Conservation (phyloP, 2,113 vertebrate genomes). For the Malurus cyaneus region DNA sequence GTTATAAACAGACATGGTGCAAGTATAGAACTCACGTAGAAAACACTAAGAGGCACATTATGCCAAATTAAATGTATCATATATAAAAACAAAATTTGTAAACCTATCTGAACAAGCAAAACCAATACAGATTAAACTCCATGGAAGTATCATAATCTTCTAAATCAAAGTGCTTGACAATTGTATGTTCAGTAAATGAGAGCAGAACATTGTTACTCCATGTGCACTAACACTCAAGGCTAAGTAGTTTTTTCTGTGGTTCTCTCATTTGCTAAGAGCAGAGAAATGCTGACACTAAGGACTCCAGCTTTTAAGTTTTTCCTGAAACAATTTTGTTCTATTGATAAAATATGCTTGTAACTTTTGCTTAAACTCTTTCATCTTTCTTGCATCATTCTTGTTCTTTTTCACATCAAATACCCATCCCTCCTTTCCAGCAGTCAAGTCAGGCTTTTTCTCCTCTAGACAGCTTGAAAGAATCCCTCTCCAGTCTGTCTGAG, state of each 20-base stretch:
- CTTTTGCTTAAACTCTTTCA: neutral
- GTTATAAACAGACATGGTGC: neutral
- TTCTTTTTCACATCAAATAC: neutral
- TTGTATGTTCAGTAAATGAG: neutral
- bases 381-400: neutral
- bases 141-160: neutral
- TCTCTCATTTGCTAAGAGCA: neutral
- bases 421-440: neutral
- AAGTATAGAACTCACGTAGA: neutral
- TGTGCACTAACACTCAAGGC: neutral
- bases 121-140: neutral
- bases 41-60: neutral
- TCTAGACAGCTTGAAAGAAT: neutral
- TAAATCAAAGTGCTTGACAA: neutral
- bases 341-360: neutral
- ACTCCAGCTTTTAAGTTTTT: neutral
- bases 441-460: neutral
- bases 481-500: neutral
- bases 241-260: neutral
- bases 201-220: neutral
- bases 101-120: neutral
- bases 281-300: neutral
- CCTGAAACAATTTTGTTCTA: neutral
- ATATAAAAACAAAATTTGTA: neutral
- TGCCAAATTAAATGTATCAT: neutral